Percentiles rank a stretch among this genome's conserved stretches.
phyloP scores from a whole-genome alignment of 2,888 invertebrate genomes.

The Belgica antarctica region DNA sequence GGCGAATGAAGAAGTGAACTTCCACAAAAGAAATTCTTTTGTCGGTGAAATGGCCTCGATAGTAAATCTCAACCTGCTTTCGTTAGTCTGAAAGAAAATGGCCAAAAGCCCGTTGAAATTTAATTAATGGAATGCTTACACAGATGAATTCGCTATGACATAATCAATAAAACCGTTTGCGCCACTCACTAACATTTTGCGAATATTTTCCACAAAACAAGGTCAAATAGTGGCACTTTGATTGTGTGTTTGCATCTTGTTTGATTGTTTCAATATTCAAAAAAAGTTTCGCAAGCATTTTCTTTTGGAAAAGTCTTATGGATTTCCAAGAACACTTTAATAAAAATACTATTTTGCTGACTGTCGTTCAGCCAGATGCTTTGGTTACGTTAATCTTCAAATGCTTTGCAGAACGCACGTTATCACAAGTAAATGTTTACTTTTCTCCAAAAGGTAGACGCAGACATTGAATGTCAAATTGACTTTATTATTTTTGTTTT shows the following conservation, averaged over 20 bases:
- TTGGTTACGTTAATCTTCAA: too few species aligned
- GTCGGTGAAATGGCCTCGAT: too few species aligned
- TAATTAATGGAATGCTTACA: conserved; percentile 29
- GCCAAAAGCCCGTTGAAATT: background rate
- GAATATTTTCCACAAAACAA: conserved; percentile 33
- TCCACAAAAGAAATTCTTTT: too few species aligned
- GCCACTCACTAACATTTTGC: conserved; percentile 11
- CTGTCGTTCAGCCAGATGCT: too few species aligned
- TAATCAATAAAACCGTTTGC: conserved; percentile 20
- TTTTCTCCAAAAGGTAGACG: too few species aligned
- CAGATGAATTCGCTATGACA: conserved; percentile 39
- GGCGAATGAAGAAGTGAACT: too few species aligned
- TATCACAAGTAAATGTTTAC: too few species aligned
- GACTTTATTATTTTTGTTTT: too few species aligned
- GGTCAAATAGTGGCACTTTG: conserved; percentile 31
- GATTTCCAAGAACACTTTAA: too few species aligned
- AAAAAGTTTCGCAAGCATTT: background rate
- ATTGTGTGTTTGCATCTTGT: conserved; percentile 22
- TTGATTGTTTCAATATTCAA: conserved; percentile 14
- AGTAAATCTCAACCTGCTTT: background rate
- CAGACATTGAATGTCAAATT: too few species aligned
- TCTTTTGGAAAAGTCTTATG: background rate
- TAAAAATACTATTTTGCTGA: too few species aligned
- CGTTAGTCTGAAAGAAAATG: background rate
- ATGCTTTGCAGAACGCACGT: too few species aligned